phyloP scores from a whole-genome alignment of 2,797 vertebrate species.

The Fistularia tabacaria region DNA sequence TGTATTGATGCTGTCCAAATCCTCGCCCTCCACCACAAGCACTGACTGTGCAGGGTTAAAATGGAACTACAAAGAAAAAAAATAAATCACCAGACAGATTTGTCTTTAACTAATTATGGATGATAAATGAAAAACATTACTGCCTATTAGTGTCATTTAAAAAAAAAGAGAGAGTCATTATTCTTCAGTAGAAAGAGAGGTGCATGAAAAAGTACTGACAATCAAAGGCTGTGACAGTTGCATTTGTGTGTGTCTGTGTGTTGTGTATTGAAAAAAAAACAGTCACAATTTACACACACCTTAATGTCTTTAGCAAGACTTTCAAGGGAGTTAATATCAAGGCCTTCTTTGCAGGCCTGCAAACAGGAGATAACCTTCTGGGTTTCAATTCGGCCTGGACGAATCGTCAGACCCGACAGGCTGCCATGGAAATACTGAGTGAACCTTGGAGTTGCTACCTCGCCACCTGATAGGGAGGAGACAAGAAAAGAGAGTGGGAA shows the following conservation, averaged over 20 bases:
- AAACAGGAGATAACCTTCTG: conserved; percentile 97
- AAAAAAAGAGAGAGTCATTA: too few relatives aligned
- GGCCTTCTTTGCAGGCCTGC: conserved; percentile 96
- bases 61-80: conserved; percentile 83
- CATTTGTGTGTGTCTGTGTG: conserved; percentile 1
- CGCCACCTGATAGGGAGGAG: conserved; percentile 77
- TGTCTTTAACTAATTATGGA: too few relatives aligned
- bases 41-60: conserved; percentile 97
- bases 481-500: background rate
- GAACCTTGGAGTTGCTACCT: conserved; percentile 89
- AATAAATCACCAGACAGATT: conserved; percentile 1
- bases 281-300: conserved; percentile 66
- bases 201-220: too few relatives aligned
- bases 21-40: conserved; percentile 93
- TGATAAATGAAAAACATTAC: background rate
- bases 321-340: conserved; percentile 95
- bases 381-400: conserved; percentile 91
- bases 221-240: background rate
- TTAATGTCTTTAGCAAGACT: conserved; percentile 92
- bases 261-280: conserved; percentile 12
- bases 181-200: too few relatives aligned
- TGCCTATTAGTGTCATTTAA: too few relatives aligned
- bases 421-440: conserved; percentile 94
- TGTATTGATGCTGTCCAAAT: conserved; percentile 88
- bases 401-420: conserved; percentile 92